phyloP scores from a whole-genome alignment of 2,888 invertebrate genomes.

The Plebejus melissa region DNA sequence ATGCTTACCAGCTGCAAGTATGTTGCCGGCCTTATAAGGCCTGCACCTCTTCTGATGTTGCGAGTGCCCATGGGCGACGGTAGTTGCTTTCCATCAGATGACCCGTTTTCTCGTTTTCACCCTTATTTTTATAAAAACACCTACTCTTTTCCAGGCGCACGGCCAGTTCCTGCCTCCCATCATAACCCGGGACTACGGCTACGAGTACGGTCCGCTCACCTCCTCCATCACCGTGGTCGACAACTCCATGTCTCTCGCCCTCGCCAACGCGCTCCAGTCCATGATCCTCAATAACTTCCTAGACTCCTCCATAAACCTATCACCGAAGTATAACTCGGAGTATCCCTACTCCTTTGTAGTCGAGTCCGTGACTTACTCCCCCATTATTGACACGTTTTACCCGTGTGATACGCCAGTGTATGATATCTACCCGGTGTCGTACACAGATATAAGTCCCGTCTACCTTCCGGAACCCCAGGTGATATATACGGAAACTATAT shows the following conservation, averaged over 20 bases:
- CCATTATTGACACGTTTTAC: not conserved
- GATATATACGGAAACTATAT: slow-evolving; percentile 17
- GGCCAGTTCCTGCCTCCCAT: not conserved
- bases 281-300: slow-evolving; percentile 12
- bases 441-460: not conserved
- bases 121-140: not conserved
- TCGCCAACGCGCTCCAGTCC: slow-evolving; percentile 3
- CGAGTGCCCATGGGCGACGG: too few relatives aligned
- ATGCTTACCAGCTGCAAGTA: too few relatives aligned
- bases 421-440: not conserved
- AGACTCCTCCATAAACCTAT: slow-evolving; percentile 8
- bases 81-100: too few relatives aligned
- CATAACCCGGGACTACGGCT: not conserved
- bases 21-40: too few relatives aligned
- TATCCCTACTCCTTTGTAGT: slow-evolving; percentile 11
- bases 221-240: slow-evolving; percentile 14
- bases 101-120: too few relatives aligned
- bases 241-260: not conserved
- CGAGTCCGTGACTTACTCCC: slow-evolving; percentile 11
- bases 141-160: slow-evolving; percentile 3
- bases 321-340: slow-evolving; percentile 2
- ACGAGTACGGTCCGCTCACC: not conserved
- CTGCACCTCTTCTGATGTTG: too few relatives aligned
- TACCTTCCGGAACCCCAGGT: not conserved
- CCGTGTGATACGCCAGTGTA: not conserved